phyloP scores from a whole-genome alignment of 1,140 invertebrate species.

The Megalopta genalis region DNA sequence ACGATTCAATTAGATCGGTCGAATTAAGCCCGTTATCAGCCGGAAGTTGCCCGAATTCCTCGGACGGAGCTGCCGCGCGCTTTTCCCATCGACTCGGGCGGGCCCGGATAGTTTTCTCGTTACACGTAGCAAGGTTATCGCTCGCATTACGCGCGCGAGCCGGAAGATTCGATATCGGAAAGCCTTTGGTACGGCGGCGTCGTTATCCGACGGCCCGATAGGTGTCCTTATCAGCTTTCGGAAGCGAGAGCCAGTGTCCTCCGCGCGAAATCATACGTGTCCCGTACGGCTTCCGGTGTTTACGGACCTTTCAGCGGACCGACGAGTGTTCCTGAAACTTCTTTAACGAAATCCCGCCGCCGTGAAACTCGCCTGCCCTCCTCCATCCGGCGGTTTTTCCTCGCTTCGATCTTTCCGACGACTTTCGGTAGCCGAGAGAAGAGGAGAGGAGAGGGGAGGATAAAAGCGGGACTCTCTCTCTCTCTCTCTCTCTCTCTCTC shows the following conservation, averaged over 20 bases:
- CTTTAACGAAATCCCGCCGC: conserved; percentile 30
- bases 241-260: background rate
- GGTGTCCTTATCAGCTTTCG: background rate
- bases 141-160: background rate
- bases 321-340: conserved; percentile 1
- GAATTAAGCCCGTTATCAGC: background rate
- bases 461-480: too few relatives aligned
- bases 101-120: background rate
- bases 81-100: background rate
- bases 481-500: too few relatives aligned
- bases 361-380: too few relatives aligned
- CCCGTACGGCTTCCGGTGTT: background rate
- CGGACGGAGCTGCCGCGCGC: background rate
- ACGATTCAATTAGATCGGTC: too few relatives aligned
- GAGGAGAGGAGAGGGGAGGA: background rate
- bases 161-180: conserved; percentile 1
- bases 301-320: background rate
- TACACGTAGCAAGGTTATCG: background rate
- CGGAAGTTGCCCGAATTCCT: background rate
- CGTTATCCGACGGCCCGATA: background rate
- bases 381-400: too few relatives aligned
- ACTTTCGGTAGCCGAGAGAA: background rate
- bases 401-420: background rate
- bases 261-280: background rate
- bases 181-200: too few relatives aligned